These are phyloP conservation scores for Rhinogobius similis DNA, from an alignment of 2,113 vertebrate genomes.

Conservation along the genomic window DNA sequence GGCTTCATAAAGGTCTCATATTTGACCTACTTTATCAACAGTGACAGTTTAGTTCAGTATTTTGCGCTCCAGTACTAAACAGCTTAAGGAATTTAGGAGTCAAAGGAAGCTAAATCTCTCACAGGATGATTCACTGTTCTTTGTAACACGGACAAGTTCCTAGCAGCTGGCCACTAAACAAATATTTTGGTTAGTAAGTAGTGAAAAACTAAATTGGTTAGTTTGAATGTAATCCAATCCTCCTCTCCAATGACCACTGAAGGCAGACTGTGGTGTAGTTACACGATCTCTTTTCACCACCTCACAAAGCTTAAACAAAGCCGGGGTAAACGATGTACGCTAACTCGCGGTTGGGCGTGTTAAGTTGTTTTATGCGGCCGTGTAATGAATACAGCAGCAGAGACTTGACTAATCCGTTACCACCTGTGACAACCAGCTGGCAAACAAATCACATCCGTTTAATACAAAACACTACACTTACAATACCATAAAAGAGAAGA, in stretches of 20 bases:
- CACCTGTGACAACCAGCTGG: conserved; percentile 33
- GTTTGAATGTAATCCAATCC: neutral
- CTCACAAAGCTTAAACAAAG: conserved; percentile 6
- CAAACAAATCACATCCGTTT: conserved; percentile 27
- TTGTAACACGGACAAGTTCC: conserved; percentile 25
- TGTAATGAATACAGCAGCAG: conserved; percentile 22
- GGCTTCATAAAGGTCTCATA: neutral
- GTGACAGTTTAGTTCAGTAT: neutral
- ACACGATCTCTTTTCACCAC: neutral
- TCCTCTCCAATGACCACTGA: neutral
- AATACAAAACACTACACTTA: conserved; percentile 9
- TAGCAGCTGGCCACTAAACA: conserved; percentile 1
- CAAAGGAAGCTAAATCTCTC: conserved; percentile 13
- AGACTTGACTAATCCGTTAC: conserved; percentile 27
- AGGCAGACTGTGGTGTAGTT: neutral
- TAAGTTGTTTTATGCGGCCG: neutral
- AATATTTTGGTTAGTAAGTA: neutral
- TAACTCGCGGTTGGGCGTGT: neutral
- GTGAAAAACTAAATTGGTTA: conserved; percentile 15
- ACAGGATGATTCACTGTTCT: conserved; percentile 4
- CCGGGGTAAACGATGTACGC: neutral
- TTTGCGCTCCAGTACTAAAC: neutral
- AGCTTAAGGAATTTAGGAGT: neutral
- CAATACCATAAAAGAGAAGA: conserved; percentile 16
- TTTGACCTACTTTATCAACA: neutral